Evolutionary conservation across 2,888 invertebrate genomes (phyloP), one percentile per base, ranked within the genome.

Genomic region (Globia sparganii): DNA sequence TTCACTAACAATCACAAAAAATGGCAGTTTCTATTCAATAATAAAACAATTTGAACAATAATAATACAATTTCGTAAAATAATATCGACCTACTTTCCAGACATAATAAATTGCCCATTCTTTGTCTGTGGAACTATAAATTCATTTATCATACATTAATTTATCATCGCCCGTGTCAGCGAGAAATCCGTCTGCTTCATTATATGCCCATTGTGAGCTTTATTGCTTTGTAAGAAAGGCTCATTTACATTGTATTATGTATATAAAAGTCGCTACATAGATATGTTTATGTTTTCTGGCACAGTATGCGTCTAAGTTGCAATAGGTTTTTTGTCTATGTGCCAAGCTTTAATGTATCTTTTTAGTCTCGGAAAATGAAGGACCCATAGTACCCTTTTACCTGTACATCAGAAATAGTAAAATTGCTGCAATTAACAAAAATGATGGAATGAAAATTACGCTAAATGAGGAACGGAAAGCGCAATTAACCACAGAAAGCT

Each of bases 81-180:
- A 77, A 83, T 78, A 72, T 78, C 81, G 80, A 81, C 85, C 87
- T 81, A 80, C 68, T 87, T 86, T 74, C 81, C 70, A 76, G 64
- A 75, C 77, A 58, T 87, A 75, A 83, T 80, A 81, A 85, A 89
- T 85, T 75, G 75, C 73, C 77, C 81, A 87, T 83, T 89, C 89
- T 81, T 82, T 87, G 85, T 77, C 78, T 78, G 86, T 75, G 46
- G 46, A 80, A 83, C 76, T 77, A 84, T 84, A 84, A 83, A 86
- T 85, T 86, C 80, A 88, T 88, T 84, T 84, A 89, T 89, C 80
- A 87, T 85, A 77, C 80, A 78, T 88, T 78, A 84, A 87, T 88
- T 88, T 87, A 88, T 88, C 87, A 88, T 88, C 79, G 76, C 49
- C 25, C 77, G 58, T 79, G 89, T 88, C 87, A 79, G 85, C 74